These are phyloP conservation scores for Spinibarbus caldwelli DNA, from an alignment of 2,797 vertebrate species.

Conservation along the genomic window DNA sequence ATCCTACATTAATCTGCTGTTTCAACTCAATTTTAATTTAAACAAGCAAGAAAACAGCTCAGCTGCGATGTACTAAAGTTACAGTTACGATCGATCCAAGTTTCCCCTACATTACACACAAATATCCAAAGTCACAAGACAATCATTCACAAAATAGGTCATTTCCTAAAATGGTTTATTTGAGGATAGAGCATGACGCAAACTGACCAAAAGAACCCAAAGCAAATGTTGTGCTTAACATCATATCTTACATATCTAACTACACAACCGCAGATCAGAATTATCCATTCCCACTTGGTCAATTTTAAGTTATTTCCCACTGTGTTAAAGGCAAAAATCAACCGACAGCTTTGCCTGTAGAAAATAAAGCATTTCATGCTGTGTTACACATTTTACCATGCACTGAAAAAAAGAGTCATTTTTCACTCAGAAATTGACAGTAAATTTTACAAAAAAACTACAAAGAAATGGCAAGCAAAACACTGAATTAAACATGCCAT, in stretches of 20 bases:
- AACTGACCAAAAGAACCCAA: not conserved
- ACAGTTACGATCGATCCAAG: not conserved
- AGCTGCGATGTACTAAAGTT: not conserved
- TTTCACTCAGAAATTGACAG: no score
- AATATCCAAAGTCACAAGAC: constrained; percentile 6
- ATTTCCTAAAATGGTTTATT: constrained; percentile 14
- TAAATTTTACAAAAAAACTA: no score
- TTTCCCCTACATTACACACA: not conserved
- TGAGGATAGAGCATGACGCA: not conserved
- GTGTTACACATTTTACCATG: no score
- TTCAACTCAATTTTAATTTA: not conserved
- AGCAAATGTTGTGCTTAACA: not conserved
- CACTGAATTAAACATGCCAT: not conserved
- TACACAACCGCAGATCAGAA: not conserved
- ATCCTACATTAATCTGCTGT: not conserved
- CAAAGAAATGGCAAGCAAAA: not conserved
- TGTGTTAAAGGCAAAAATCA: not conserved
- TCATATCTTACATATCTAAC: not conserved
- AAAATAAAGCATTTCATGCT: no score
- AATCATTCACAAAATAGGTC: constrained; percentile 12
- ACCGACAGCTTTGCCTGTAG: not conserved
- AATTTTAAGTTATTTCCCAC: not conserved
- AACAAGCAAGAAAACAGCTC: not conserved
- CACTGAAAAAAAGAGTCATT: no score
- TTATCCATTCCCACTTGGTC: not conserved